Evolutionary conservation across 2,113 vertebrate species (phyloP).

Genomic region (Aptenodytes patagonicus): DNA sequence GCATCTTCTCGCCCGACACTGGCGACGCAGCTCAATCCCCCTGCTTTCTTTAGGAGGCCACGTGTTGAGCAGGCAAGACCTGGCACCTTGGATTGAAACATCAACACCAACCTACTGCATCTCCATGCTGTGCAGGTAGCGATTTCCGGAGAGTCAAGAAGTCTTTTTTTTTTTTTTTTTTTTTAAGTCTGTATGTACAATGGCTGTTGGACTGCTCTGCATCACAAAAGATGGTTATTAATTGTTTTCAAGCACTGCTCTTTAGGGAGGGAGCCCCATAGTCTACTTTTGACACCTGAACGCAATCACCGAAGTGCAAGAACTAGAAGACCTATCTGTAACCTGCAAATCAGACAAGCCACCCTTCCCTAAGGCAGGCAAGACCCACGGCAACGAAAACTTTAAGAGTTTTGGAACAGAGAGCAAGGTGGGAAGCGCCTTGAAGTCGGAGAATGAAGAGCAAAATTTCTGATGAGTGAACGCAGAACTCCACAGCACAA

Average conservation of each 20-base stretch:
- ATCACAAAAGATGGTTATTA: not conserved
- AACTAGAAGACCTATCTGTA: not conserved
- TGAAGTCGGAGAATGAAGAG: not conserved
- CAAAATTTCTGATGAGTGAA: not conserved
- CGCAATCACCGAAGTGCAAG: not conserved
- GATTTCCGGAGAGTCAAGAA: not conserved
- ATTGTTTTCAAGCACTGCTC: not conserved
- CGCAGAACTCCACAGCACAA: not conserved
- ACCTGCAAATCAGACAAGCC: not conserved
- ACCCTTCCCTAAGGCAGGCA: not conserved
- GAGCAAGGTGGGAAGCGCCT: not conserved
- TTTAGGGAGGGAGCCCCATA: not conserved
- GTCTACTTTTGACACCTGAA: not conserved
- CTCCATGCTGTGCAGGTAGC: not conserved
- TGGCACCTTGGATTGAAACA: not conserved
- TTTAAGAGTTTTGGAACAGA: not conserved
- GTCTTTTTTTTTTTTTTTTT: not conserved
- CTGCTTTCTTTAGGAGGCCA: not conserved
- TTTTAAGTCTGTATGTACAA: not conserved
- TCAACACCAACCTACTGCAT: not conserved
- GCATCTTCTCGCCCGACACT: rapidly evolving
- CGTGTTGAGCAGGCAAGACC: not conserved
- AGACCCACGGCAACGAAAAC: not conserved
- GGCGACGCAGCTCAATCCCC: not conserved
- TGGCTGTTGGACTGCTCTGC: not conserved